Conservation (phyloP, 1,140 invertebrate species). For the Heliothis virescens region DNA sequence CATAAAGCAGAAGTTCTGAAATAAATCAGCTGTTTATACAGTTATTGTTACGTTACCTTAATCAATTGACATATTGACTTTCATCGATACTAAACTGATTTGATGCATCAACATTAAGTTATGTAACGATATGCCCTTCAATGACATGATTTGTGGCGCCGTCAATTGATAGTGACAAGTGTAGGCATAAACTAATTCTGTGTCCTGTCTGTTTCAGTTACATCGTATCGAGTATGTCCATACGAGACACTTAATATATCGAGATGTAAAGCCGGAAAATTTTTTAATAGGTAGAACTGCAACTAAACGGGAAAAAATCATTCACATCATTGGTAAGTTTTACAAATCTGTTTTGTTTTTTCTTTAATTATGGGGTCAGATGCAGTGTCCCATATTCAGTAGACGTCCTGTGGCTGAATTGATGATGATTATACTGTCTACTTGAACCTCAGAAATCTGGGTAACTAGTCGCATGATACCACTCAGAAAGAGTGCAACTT, state of each 20-base stretch:
- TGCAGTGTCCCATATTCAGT: no score
- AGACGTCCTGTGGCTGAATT: no score
- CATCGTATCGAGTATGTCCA: conserved; percentile 99
- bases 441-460: no score
- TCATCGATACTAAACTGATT: conserved; percentile 22
- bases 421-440: no score
- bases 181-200: conserved; percentile 8
- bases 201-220: conserved; percentile 88
- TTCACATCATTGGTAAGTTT: conserved; percentile 97
- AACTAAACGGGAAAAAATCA: conserved; percentile 99
- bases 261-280: conserved; percentile 99
- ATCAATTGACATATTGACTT: conserved; percentile 26
- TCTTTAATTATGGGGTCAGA: neutral
- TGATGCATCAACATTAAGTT: conserved; percentile 24
- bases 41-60: neutral
- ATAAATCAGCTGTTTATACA: no score
- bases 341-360: neutral
- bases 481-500: no score
- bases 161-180: conserved; percentile 27
- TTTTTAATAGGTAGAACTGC: conserved; percentile 99
- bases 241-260: conserved; percentile 99
- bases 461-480: no score
- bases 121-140: conserved; percentile 32
- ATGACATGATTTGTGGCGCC: conserved; percentile 12
- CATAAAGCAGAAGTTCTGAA: no score